Percentiles rank a stretch among this genome's conserved stretches.
Conservation (phyloP, 2,888 invertebrate genomes). For the Calameuta idolon region DNA sequence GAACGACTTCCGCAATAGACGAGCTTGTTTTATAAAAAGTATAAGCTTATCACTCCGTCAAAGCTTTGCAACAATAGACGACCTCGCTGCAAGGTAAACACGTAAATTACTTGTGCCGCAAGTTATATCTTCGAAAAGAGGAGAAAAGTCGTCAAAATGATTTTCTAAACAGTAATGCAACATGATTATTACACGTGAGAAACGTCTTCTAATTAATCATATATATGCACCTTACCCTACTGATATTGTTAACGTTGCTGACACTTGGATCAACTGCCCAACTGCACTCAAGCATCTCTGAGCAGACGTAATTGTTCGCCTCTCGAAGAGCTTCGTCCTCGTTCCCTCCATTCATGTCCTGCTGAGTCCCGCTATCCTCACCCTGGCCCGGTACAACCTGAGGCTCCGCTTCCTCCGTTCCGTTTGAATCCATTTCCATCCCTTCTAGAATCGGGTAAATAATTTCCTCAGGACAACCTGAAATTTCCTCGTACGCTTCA, state of each 20-base stretch:
- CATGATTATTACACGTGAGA: background rate
- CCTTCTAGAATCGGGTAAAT: conserved; percentile 62
- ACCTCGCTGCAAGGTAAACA: background rate
- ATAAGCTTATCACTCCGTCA: too few relatives aligned
- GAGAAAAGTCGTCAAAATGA: background rate
- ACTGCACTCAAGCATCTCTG: conserved; percentile 62
- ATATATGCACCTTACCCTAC: conserved; percentile 36
- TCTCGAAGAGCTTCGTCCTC: conserved; percentile 76
- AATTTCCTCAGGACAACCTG: conserved; percentile 61
- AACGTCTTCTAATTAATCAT: background rate
- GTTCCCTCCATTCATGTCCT: conserved; percentile 60
- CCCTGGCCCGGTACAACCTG: conserved; percentile 27
- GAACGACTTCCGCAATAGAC: too few relatives aligned
- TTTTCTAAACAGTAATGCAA: background rate
- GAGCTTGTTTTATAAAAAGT: too few relatives aligned
- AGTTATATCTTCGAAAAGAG: background rate
- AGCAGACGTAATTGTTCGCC: conserved; percentile 82
- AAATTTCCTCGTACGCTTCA: conserved; percentile 63
- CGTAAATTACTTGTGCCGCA: background rate
- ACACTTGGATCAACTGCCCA: conserved; percentile 58
- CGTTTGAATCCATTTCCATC: conserved; percentile 58
- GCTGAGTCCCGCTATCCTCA: conserved; percentile 31
- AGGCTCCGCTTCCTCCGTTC: conserved; percentile 48
- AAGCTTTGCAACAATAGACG: too few relatives aligned
- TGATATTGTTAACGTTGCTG: conserved; percentile 55